Evolutionary conservation across 37 sponge, comb jelly and placozoan species (phyloP).

Genomic region (Crambe crambe): DNA sequence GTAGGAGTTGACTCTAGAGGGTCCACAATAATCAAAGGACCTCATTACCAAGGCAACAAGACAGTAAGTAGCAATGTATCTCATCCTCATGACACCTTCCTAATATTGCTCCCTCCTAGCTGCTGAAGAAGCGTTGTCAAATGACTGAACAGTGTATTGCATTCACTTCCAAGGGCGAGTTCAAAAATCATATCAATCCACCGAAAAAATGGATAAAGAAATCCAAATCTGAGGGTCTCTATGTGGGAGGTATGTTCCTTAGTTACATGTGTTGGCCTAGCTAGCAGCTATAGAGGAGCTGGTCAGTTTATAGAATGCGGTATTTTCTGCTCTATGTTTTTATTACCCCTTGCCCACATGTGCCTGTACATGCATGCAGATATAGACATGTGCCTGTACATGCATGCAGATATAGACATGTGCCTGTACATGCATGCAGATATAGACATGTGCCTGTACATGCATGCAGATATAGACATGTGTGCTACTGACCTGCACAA

Average conservation of each 20-base stretch:
- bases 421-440: too few species aligned
- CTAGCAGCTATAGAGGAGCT: too few species aligned
- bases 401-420: too few species aligned
- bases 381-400: too few species aligned
- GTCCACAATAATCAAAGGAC: constrained; percentile 24
- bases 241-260: constrained; percentile 52
- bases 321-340: too few species aligned
- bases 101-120: background rate
- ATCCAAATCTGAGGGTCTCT: constrained; percentile 13
- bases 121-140: constrained; percentile 18
- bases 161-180: constrained; percentile 41
- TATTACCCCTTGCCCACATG: too few species aligned
- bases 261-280: too few species aligned
- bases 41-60: constrained; percentile 27
- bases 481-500: constrained; percentile 62
- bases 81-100: background rate
- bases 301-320: too few species aligned
- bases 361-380: too few species aligned
- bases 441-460: too few species aligned
- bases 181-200: constrained; percentile 27
- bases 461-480: constrained; percentile 52
- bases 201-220: constrained; percentile 22
- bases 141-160: constrained; percentile 57
- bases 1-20: constrained; percentile 45
- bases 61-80: constrained; percentile 11